Evolutionary conservation across 2,888 invertebrate species (phyloP).

Genomic region (Crematogaster levior): DNA sequence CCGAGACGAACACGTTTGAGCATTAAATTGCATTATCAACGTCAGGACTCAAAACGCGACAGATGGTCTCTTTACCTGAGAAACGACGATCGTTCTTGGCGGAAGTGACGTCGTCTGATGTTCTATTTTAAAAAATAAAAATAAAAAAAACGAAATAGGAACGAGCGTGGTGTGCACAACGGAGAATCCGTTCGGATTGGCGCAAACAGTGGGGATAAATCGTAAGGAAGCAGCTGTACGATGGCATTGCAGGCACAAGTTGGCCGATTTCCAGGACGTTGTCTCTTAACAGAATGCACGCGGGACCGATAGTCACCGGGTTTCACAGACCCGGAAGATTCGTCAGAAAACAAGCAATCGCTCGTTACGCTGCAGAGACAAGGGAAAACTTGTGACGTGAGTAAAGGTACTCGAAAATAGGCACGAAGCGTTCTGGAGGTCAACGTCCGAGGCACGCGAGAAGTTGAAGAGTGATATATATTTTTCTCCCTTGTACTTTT

Average conservation of each 20-base stretch:
- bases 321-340: slow-evolving; percentile 35
- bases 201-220: slow-evolving; percentile 21
- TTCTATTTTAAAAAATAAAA: slow-evolving; percentile 22
- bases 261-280: slow-evolving; percentile 75
- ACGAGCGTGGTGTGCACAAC: slow-evolving; percentile 41
- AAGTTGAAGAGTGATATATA: slow-evolving; percentile 3
- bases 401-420: slow-evolving; percentile 57
- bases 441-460: slow-evolving; percentile 58
- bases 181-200: slow-evolving; percentile 17
- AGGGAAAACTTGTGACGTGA: slow-evolving; percentile 24
- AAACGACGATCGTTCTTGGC: slow-evolving; percentile 61
- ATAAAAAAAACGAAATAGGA: slow-evolving; percentile 5
- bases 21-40: slow-evolving; percentile 11
- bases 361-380: neutral
- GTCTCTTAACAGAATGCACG: slow-evolving; percentile 62
- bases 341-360: slow-evolving; percentile 40
- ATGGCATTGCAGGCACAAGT: slow-evolving; percentile 46
- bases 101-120: neutral
- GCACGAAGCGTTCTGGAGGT: slow-evolving; percentile 43
- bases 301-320: slow-evolving; percentile 14
- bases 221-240: slow-evolving; percentile 51
- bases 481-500: slow-evolving; percentile 57
- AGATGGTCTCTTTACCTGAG: slow-evolving; percentile 56
- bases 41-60: slow-evolving; percentile 25
- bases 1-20: neutral